Conservation (phyloP, 2,888 invertebrate genomes). For the Exocentrus adspersus region DNA sequence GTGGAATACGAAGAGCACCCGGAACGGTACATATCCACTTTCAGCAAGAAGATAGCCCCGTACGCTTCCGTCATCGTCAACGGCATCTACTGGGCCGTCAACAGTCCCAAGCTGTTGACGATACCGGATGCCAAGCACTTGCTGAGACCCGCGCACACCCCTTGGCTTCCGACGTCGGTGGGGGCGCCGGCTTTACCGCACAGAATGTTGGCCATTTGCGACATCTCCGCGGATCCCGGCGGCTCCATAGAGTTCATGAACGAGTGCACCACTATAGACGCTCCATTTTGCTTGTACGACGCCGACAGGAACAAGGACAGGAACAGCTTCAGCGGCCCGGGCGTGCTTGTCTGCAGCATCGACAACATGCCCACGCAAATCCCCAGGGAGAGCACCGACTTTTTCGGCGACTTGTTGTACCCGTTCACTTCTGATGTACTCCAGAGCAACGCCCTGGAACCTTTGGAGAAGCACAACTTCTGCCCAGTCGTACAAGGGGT, state of each 20-base stretch:
- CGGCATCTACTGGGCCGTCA: slow-evolving; percentile 99
- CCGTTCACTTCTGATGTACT: slow-evolving; percentile 92
- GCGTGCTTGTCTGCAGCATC: slow-evolving; percentile 98
- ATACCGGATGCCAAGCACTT: slow-evolving; percentile 98
- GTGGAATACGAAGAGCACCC: slow-evolving; percentile 91
- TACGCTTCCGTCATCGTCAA: slow-evolving; percentile 97
- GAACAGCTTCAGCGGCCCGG: slow-evolving; percentile 95
- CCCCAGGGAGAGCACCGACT: slow-evolving; percentile 96
- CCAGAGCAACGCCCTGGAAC: slow-evolving; percentile 79
- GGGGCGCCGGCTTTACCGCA: slow-evolving; percentile 91
- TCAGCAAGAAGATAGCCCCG: slow-evolving; percentile 96
- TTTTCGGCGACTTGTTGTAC: slow-evolving; percentile 92
- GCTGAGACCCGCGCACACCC: slow-evolving; percentile 86
- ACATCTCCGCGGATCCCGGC: slow-evolving; percentile 98
- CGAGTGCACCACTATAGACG: slow-evolving; percentile 99
- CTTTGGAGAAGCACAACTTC: slow-evolving; percentile 82
- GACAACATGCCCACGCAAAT: slow-evolving; percentile 99
- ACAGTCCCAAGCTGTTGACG: slow-evolving; percentile 93
- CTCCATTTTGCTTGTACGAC: slow-evolving; percentile 99
- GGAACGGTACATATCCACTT: slow-evolving; percentile 93
- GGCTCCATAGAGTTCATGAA: slow-evolving; percentile 95
- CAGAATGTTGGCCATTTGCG: slow-evolving; percentile 94
- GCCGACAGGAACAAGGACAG: slow-evolving; percentile 97
- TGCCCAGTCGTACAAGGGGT: slow-evolving; percentile 76
- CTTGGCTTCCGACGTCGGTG: slow-evolving; percentile 91